Evolutionary conservation across 2,113 vertebrate species (phyloP).

Genomic region (Calyptomena viridis): DNA sequence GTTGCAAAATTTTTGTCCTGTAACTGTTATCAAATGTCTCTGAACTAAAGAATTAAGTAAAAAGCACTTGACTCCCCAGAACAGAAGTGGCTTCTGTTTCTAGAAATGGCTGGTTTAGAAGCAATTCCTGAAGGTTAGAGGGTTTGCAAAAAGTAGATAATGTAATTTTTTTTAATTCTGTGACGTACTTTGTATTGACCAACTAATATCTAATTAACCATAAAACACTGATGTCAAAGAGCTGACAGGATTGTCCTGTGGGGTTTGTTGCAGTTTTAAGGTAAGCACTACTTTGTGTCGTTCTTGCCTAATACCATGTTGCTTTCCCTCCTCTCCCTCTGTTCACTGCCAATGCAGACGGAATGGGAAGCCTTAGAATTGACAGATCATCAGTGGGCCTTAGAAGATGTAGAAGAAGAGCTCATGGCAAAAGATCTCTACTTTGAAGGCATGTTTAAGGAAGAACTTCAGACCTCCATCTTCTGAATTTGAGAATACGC

Average conservation of each 20-base stretch:
- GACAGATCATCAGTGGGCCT: slow-evolving; percentile 97
- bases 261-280: background rate
- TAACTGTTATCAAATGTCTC: background rate
- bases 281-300: background rate
- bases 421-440: slow-evolving; percentile 95
- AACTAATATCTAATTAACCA: background rate
- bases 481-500: slow-evolving; percentile 73
- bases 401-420: slow-evolving; percentile 94
- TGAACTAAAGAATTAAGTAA: background rate
- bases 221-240: background rate
- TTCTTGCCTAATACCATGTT: background rate
- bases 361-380: slow-evolving; percentile 98
- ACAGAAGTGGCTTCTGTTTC: background rate
- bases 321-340: background rate
- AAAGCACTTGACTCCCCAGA: background rate
- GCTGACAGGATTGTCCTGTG: background rate
- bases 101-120: background rate
- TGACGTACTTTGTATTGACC: background rate
- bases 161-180: background rate
- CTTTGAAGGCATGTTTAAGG: slow-evolving; percentile 96
- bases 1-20: background rate
- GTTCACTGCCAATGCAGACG: slow-evolving; percentile 75
- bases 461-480: slow-evolving; percentile 92
- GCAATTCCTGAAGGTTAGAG: background rate
- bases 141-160: background rate